Base-by-base conservation (phyloP, 1,140 invertebrate genomes). In the Habropoda laboriosa region DNA sequence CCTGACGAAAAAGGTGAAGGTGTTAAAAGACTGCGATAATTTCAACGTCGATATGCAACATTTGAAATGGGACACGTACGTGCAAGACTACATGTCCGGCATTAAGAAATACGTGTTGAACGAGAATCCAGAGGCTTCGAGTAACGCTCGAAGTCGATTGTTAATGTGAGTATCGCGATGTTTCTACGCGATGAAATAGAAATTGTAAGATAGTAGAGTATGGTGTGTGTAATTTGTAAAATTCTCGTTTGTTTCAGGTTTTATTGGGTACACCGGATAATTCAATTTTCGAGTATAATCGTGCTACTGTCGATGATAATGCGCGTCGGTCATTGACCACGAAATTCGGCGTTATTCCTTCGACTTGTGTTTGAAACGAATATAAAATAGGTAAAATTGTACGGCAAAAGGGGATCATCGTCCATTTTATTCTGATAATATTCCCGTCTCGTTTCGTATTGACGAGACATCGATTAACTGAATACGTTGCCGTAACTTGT, bases 81-180 rank as follows among this genome's bases (percentile, higher is more conserved):
- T 97, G 0, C 94, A 95, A 30, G 93, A 94, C 3, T 98, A 97
- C 86, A 95, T 97, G 90, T 92, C 96, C 53, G 97, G 97, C 24
- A 96, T 97, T 32, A 94, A 97, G 40, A 95, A 96, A 79, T 98
- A 95, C 86, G 94, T 97, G 21, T 90, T 98, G 8, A 97, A 97
- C 83, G 97, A 97, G 82, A 94, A 95, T 30, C 90, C 94, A 0
- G 95, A 95, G 12, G 95, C 95, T 12, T 88, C 96, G 51, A 94
- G 94, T 3, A 92, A 93, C 13, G 96, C 96, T 0, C 94, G 94
- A 87, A 94, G 91, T 80, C 96, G 96, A 88, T 91, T 97, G 8
- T 94, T 94, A 81, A 96, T 94, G 96, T 96, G 86, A 91, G 80
- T 80, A 35, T 45, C 18, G 0, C 2, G 68, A 53, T 32, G 45